Base-by-base conservation (phyloP, 2,797 vertebrate species). In the Lateolabrax maculatus region DNA sequence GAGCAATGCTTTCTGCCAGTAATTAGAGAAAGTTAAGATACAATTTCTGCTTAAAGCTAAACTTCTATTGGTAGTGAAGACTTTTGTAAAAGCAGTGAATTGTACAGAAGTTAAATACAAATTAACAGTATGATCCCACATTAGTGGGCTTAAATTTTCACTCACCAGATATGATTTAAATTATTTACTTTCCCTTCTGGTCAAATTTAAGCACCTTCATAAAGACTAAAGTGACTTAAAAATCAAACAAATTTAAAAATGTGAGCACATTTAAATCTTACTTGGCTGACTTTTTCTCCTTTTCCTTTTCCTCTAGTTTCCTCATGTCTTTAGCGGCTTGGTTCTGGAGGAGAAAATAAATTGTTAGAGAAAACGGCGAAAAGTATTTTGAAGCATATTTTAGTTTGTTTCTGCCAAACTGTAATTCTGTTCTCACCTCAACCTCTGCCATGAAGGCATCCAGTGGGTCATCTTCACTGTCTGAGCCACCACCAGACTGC, bases 391-490 rank as follows among this genome's bases (percentile, higher is more conserved):
- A 49, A 43, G 36, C 7, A 37, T 16, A 29, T 61, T 72, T 3
- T 46, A 9, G 0, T 49, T 48, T 65, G 3, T 2, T 11, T 53
- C 15, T 69, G 6, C 2, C 3, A 15, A 31, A 44, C 25, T 63
- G 8, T 6, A 23, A 43, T 1, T 23, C 25, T 65, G 15, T 51
- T 75, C 95, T 95, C 89, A 97, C 98, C 97, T 99, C 98, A 79
- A 99, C 98, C 94, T 99, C 97, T 75, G 98, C 98, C 98, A 99
- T 99, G 82, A 99, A 99, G 21, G 98, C 97, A 84, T 99, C 98
- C 72, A 99, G 94, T 15, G 98, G 98, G 76, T 99, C 98, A 74
- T 99, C 98, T 23, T 99, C 98, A 0, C 98, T 99, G 92, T 99
- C 98, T 49, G 98, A 99, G 60, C 97, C 97, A 0, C 93, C 94